Evolutionary conservation across 1,140 invertebrate genomes (phyloP).

Genomic region (Carposina sasakii): DNA sequence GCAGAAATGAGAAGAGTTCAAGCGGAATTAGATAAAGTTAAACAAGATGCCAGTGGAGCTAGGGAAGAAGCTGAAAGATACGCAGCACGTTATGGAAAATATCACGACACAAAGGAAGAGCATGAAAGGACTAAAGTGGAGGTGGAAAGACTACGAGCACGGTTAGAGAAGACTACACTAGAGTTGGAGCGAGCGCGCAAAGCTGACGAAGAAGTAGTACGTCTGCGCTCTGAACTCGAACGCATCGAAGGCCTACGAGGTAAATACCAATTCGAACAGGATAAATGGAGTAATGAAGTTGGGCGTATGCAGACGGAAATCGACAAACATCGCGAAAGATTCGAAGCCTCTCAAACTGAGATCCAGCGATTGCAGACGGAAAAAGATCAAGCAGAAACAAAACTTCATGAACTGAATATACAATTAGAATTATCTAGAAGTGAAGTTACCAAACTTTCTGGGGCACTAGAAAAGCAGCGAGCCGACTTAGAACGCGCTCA

Average conservation of each 20-base stretch:
- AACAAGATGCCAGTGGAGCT: constrained; percentile 79
- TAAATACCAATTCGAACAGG: constrained; percentile 92
- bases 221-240: constrained; percentile 81
- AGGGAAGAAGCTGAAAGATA: constrained; percentile 83
- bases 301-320: constrained; percentile 72
- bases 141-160: constrained; percentile 86
- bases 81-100: constrained; percentile 83
- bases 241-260: constrained; percentile 83
- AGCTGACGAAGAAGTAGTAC: constrained; percentile 77
- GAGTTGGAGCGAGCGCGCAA: constrained; percentile 84
- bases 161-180: constrained; percentile 84
- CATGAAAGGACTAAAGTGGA: constrained; percentile 86
- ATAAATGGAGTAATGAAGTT: constrained; percentile 79
- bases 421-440: constrained; percentile 85
- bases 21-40: constrained; percentile 80
- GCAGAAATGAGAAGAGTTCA: constrained; percentile 87
- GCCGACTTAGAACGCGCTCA: constrained; percentile 84
- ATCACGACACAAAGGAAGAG: constrained; percentile 86
- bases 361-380: constrained; percentile 79
- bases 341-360: constrained; percentile 82
- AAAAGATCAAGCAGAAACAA: constrained; percentile 82
- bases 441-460: constrained; percentile 82
- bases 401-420: constrained; percentile 84
- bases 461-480: constrained; percentile 83
- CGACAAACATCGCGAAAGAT: constrained; percentile 82